These are phyloP conservation scores for Agrypnus murinus DNA, from an alignment of 2,888 invertebrate genomes.

Conservation along the genomic window DNA sequence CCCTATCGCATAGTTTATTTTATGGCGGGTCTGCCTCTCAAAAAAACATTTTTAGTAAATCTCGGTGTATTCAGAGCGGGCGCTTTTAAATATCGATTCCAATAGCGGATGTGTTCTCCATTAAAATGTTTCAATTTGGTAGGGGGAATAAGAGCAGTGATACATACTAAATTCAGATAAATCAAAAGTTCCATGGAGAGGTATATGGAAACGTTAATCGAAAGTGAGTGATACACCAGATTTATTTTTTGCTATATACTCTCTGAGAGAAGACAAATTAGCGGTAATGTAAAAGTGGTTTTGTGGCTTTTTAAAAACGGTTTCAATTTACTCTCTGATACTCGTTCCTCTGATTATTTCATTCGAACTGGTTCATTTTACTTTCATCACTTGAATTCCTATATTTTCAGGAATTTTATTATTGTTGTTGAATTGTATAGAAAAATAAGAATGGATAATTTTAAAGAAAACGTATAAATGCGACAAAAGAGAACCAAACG, in stretches of 20 bases:
- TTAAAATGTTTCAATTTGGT: constrained; percentile 44
- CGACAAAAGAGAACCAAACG: not conserved
- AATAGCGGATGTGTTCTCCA: constrained; percentile 37
- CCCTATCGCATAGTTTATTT: constrained; percentile 56
- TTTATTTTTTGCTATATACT: constrained; percentile 24
- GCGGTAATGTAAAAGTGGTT: constrained; percentile 31
- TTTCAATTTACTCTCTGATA: constrained; percentile 26
- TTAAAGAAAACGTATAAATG: not conserved
- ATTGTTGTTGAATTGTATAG: too few species aligned
- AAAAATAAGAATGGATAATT: not conserved
- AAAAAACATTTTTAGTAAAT: constrained; percentile 48
- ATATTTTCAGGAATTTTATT: not conserved
- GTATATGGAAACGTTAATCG: constrained; percentile 34
- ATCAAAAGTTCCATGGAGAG: constrained; percentile 27
- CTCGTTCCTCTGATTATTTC: constrained; percentile 17
- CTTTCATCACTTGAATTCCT: not conserved
- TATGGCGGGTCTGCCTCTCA: constrained; percentile 48
- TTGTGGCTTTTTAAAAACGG: constrained; percentile 30
- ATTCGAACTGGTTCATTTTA: not conserved
- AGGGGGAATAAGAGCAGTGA: constrained; percentile 32
- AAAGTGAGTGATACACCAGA: constrained; percentile 28
- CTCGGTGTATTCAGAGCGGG: constrained; percentile 37
- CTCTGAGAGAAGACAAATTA: constrained; percentile 23
- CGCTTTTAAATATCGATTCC: constrained; percentile 47
- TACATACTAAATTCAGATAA: constrained; percentile 18